Evolutionary conservation across 2,888 invertebrate species (phyloP), one percentile per base, ranked within the genome.

Genomic region (Candidula unifasciata): DNA sequence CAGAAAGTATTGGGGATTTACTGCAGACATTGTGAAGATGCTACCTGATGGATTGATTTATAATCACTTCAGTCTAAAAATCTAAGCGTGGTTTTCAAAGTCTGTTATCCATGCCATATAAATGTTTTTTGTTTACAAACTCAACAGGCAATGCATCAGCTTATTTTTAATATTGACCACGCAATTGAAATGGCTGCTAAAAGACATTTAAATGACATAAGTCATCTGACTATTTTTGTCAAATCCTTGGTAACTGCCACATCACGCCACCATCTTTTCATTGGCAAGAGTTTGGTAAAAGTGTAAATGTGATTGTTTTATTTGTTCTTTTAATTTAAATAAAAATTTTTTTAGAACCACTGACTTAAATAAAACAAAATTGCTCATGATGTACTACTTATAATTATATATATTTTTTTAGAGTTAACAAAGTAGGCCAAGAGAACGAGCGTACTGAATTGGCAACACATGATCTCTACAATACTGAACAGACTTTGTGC

Each of bases 211-310:
- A 54, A 54, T 74, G 30, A 74, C 10, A 27, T 74, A 18, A 54
- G 33, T 30, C 73, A 44, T 73, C 73, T 33, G 33, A 44, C 27
- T 52, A 54, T 54, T 1, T 54, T 54, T 54, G 30, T 54, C 54
- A 74, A 54, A 54, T 13, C 74, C 18, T 27, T 74, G 21, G 24
- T 54, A 16, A 54, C 54, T 54, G 54, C 21, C 18, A 74, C 74
- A 30, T 30, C 74, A 54, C 30, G 54, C 54, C 52, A 74, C 21
- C 30, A 74, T 30, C 54, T 74, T 16, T 74, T 74, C 52, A 10
- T 3, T 30, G 74, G 74, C 24, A 18, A 54, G 74, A 54, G 54
- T 54, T 74, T 74, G 54, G 74, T 74, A 74, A 74, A 54, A 30
- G 30, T 21, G 16, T 24, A 60, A 24, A 21, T 24, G 1, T 60